A percentile compares a stretch with the other conserved stretches of the same genome.
Evolutionary conservation across 2,797 vertebrate species (phyloP).

Genomic region (Morus bassanus): DNA sequence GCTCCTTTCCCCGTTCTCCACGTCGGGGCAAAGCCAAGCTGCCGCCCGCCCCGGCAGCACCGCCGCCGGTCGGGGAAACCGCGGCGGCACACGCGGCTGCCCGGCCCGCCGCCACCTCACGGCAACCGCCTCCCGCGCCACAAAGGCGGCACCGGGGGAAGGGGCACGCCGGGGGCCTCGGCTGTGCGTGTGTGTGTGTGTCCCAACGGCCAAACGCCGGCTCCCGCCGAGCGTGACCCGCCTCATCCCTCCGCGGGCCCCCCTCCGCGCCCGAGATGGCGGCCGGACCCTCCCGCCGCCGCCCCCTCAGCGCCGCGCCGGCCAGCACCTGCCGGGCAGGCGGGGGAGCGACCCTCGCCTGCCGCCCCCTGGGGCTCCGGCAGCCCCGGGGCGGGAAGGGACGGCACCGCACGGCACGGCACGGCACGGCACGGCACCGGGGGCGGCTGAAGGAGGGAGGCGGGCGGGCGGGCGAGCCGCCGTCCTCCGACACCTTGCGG

Average conservation of each 20-base stretch:
- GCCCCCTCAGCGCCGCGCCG: neutral
- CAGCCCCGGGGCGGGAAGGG: neutral
- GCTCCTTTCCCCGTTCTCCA: neutral
- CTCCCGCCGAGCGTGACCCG: neutral
- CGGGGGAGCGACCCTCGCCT: neutral
- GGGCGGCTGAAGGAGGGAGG: neutral
- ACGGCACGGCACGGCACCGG: neutral
- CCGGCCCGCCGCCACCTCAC: neutral
- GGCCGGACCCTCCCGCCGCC: neutral
- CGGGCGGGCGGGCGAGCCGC: neutral
- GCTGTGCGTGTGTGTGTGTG: no score
- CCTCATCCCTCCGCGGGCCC: neutral
- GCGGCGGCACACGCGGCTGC: neutral
- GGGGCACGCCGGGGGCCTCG: neutral
- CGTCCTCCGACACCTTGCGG: neutral
- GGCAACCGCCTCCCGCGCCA: neutral
- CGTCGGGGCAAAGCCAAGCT: neutral
- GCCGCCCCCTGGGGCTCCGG: neutral
- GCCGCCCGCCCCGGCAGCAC: neutral
- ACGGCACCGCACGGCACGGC: no score
- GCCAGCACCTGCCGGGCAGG: neutral
- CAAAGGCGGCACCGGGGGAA: neutral
- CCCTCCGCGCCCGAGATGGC: neutral
- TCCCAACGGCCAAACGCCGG: no score
- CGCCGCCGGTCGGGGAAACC: constrained; percentile 9